Evolutionary conservation across 2,113 vertebrate species (phyloP).

Genomic region (Sylvilagus bachmani): DNA sequence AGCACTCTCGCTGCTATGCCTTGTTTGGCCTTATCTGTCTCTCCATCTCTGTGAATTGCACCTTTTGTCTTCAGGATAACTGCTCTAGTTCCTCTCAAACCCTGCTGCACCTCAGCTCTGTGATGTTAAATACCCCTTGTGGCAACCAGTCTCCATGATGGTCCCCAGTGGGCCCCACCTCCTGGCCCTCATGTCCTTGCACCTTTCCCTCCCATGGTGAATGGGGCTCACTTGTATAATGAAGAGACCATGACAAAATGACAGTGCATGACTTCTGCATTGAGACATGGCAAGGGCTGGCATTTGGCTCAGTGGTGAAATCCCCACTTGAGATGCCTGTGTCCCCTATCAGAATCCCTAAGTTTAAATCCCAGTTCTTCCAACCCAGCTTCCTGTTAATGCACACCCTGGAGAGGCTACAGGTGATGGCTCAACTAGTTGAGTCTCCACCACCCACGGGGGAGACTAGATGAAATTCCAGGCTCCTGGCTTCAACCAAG

Average conservation of each 20-base stretch:
- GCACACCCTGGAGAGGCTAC: too few species aligned
- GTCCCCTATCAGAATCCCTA: too few species aligned
- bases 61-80: neutral
- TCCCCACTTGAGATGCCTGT: too few species aligned
- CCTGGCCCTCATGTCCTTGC: neutral
- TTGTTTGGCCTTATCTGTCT: neutral
- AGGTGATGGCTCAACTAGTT: too few species aligned
- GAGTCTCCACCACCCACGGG: too few species aligned
- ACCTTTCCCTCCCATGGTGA: neutral
- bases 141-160: neutral
- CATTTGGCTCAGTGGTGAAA: too few species aligned
- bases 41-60: neutral
- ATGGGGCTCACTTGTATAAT: neutral
- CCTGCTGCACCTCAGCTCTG: neutral
- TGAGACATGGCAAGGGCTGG: too few species aligned
- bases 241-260: neutral
- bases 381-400: too few species aligned
- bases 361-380: too few species aligned
- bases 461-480: too few species aligned
- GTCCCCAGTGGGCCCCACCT: neutral
- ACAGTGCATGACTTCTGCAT: neutral
- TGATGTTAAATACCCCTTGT: rapidly evolving
- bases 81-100: neutral
- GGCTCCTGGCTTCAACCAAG: too few species aligned
- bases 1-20: neutral